Evolutionary conservation across 2,888 invertebrate genomes (phyloP).

Genomic region (Tenthredo distinguenda): DNA sequence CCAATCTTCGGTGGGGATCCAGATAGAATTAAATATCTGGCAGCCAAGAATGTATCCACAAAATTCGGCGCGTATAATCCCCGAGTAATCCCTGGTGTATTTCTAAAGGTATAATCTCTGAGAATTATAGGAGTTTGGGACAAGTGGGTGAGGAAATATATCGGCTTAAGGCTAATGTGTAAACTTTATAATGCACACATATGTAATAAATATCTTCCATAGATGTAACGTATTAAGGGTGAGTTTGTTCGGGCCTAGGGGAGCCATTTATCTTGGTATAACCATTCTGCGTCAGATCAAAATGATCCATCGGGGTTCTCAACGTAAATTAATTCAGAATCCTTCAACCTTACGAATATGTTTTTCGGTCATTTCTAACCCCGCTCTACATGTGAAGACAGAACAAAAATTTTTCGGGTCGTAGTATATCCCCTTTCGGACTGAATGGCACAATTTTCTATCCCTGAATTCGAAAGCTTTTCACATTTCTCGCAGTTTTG

Average conservation of each 20-base stretch:
- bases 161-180: neutral
- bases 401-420: neutral
- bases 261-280: neutral
- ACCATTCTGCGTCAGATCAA: neutral
- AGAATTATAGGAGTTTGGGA: slow-evolving; percentile 19
- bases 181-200: slow-evolving; percentile 13
- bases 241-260: neutral
- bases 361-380: neutral
- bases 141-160: slow-evolving; percentile 2
- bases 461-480: neutral
- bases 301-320: neutral
- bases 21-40: neutral
- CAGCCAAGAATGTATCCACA: neutral
- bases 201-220: slow-evolving; percentile 3
- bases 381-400: neutral
- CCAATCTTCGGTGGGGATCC: neutral
- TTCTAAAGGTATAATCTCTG: neutral
- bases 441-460: neutral
- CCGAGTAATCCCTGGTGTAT: neutral
- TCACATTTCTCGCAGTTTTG: neutral
- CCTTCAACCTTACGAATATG: neutral
- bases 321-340: neutral
- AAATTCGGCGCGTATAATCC: neutral
- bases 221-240: neutral
- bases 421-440: neutral